Percentiles rank a stretch among this genome's conserved stretches.
Conservation (phyloP, 1,140 invertebrate genomes). For the Drepana arcuata region DNA sequence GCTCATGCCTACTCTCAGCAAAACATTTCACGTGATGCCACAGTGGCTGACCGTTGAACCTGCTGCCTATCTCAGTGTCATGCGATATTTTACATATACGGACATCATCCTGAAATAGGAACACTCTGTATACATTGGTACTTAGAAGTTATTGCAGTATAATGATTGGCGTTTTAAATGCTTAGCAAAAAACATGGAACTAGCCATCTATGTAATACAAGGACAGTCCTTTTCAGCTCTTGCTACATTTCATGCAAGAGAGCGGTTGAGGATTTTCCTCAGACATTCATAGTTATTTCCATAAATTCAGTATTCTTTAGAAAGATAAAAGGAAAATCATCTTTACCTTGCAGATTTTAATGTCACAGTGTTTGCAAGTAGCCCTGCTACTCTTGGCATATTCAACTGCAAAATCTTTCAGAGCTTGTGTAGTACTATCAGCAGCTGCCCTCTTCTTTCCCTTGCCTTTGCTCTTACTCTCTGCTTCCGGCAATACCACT, state of each 20-base stretch:
- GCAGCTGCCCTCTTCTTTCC: conserved; percentile 41
- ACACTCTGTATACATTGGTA: no score
- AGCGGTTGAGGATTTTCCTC: no score
- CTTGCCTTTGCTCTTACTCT: conserved; percentile 49
- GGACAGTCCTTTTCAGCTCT: no score
- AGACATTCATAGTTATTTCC: no score
- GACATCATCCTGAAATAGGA: conserved; percentile 77
- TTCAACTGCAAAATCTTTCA: conserved; percentile 85
- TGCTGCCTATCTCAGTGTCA: conserved; percentile 83
- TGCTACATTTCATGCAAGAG: no score
- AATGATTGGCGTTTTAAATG: no score
- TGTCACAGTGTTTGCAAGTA: conserved; percentile 87
- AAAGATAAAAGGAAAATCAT: no score
- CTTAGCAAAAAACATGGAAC: no score
- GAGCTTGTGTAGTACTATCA: conserved; percentile 28
- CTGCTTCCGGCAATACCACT: conserved; percentile 44
- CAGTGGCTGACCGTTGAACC: conserved; percentile 84
- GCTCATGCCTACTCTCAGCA: conserved; percentile 80
- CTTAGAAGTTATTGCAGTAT: no score
- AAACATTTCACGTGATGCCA: conserved; percentile 98
- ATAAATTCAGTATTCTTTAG: no score
- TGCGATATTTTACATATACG: conserved; percentile 91
- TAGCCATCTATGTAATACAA: no score
- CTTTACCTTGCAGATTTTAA: conserved; percentile 86
- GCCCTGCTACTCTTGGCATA: conserved; percentile 92